phyloP scores from a whole-genome alignment of 2,888 invertebrate genomes.

The Rhagonycha fulva region DNA sequence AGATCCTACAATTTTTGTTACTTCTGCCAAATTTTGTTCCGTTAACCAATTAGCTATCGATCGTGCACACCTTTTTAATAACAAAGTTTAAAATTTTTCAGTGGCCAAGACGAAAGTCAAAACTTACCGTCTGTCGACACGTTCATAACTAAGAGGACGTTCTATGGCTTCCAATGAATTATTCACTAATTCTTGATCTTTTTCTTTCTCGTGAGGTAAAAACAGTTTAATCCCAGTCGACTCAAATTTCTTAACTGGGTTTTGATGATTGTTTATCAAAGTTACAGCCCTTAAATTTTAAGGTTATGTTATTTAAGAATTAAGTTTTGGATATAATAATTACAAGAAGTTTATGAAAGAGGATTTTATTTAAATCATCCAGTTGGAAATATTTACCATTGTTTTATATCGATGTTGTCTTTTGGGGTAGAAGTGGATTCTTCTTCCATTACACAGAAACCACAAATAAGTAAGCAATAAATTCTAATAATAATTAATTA shows the following conservation, averaged over 20 bases:
- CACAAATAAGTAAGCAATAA: too few relatives aligned
- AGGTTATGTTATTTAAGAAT: background rate
- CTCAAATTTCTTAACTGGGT: slow-evolving; percentile 43
- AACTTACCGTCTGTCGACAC: background rate
- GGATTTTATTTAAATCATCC: background rate
- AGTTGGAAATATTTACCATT: background rate
- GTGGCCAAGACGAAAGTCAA: background rate
- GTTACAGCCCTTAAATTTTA: slow-evolving; percentile 41
- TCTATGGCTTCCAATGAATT: slow-evolving; percentile 32
- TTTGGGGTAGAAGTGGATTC: background rate
- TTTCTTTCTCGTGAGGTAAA: slow-evolving; percentile 29
- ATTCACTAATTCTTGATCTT: slow-evolving; percentile 29
- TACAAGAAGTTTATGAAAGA: background rate
- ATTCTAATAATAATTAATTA: too few relatives aligned
- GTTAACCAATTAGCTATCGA: slow-evolving; percentile 45
- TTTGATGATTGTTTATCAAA: slow-evolving; percentile 44
- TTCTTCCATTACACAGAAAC: background rate
- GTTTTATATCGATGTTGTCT: background rate
- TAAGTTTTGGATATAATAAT: background rate
- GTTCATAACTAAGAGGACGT: background rate
- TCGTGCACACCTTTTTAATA: slow-evolving; percentile 41
- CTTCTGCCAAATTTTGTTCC: slow-evolving; percentile 37
- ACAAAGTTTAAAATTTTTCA: background rate
- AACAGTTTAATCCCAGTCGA: slow-evolving; percentile 41
- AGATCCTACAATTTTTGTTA: slow-evolving; percentile 42